A percentile compares a stretch with the other conserved stretches of the same genome.
These are phyloP conservation scores for Drosophila sechellia DNA, from an alignment of 1,140 invertebrate genomes.

Conservation along the genomic window DNA sequence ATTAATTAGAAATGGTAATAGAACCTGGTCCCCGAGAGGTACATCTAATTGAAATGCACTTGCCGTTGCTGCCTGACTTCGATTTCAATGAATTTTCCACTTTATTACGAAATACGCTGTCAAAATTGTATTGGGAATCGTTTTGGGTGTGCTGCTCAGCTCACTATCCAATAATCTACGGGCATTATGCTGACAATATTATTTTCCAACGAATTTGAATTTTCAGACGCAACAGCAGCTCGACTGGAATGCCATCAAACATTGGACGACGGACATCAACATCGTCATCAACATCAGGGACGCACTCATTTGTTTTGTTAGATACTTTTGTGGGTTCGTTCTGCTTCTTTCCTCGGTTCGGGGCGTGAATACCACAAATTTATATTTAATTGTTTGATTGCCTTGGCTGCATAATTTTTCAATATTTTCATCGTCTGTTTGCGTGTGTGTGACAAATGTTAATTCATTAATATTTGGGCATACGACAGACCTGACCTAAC, in stretches of 20 bases:
- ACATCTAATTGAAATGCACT: constrained; percentile 79
- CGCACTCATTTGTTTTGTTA: constrained; percentile 60
- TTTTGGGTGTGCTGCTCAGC: constrained; percentile 46
- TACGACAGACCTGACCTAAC: constrained; percentile 38
- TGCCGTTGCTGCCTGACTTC: constrained; percentile 52
- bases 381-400: constrained; percentile 78
- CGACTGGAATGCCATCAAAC: constrained; percentile 46
- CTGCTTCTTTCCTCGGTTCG: constrained; percentile 9
- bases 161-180: constrained; percentile 56
- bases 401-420: constrained; percentile 72
- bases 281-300: constrained; percentile 44
- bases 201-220: constrained; percentile 79
- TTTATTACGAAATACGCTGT: constrained; percentile 80
- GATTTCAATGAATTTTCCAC: constrained; percentile 82
- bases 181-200: constrained; percentile 79
- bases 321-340: constrained; percentile 4
- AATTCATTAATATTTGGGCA: constrained; percentile 70
- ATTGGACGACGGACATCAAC: constrained; percentile 47
- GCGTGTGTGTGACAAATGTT: constrained; percentile 74
- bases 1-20: constrained; percentile 74
- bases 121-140: constrained; percentile 70
- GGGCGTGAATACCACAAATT: constrained; percentile 81
- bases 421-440: constrained; percentile 71
- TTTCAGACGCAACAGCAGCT: constrained; percentile 21
- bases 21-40: constrained; percentile 7